These are phyloP conservation scores for Passer montanus DNA, from an alignment of 2,113 vertebrate species.

Conservation along the genomic window DNA sequence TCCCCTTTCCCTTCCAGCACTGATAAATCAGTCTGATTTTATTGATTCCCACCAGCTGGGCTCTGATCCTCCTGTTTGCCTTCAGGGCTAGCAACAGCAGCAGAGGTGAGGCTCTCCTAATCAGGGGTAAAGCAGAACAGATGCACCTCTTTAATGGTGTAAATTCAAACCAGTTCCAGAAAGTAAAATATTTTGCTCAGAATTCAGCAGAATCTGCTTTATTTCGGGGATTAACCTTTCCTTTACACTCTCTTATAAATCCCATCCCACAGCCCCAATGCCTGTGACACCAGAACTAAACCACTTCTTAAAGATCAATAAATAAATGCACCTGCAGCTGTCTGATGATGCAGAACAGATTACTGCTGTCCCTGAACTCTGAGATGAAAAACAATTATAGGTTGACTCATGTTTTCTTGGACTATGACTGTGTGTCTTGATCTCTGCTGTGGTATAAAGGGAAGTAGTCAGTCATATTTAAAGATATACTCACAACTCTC, in stretches of 20 bases:
- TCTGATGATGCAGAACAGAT: background rate
- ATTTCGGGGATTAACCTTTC: background rate
- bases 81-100: background rate
- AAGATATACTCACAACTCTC: background rate
- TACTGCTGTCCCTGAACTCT: background rate
- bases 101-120: background rate
- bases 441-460: background rate
- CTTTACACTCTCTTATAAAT: background rate
- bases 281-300: background rate
- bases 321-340: background rate
- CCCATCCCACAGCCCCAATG: background rate
- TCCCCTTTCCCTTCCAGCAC: background rate
- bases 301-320: background rate
- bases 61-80: background rate
- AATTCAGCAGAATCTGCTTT: background rate
- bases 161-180: background rate
- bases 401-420: background rate
- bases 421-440: background rate
- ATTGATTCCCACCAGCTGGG: background rate
- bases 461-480: background rate
- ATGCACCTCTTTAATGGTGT: background rate
- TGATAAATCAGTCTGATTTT: background rate
- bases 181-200: background rate
- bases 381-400: background rate
- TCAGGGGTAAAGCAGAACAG: background rate